phyloP scores from a whole-genome alignment of 2,113 vertebrate genomes.

The Salvator merianae region DNA sequence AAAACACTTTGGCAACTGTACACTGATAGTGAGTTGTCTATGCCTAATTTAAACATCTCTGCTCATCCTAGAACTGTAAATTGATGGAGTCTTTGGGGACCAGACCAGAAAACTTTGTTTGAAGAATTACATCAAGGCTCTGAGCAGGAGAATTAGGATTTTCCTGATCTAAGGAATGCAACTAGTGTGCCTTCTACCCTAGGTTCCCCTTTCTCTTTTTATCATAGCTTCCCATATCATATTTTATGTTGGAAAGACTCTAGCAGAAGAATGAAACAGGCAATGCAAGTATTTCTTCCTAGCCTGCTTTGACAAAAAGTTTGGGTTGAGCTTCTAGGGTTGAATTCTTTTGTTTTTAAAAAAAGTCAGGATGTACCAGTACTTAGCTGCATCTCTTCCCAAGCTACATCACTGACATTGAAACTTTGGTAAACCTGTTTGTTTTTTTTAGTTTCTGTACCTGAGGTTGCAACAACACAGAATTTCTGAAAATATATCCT shows the following conservation, averaged over 20 bases:
- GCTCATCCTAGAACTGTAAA: too few species aligned
- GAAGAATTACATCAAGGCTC: too few species aligned
- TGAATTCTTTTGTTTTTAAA: not conserved
- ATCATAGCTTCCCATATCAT: not conserved
- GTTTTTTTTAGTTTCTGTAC: not conserved
- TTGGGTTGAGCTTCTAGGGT: not conserved
- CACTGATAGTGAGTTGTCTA: too few species aligned
- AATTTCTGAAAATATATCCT: conserved; percentile 11
- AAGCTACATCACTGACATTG: not conserved
- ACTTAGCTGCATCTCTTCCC: not conserved
- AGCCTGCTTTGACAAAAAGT: not conserved
- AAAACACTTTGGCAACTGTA: too few species aligned
- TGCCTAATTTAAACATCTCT: too few species aligned
- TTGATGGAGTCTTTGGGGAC: too few species aligned
- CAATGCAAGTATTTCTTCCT: not conserved
- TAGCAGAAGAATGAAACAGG: not conserved
- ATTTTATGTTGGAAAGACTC: not conserved
- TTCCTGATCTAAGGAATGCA: too few species aligned
- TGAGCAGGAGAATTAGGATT: too few species aligned
- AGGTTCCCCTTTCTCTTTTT: too few species aligned
- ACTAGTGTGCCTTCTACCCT: too few species aligned
- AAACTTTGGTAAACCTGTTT: not conserved
- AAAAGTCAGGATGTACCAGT: not conserved
- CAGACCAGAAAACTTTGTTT: too few species aligned
- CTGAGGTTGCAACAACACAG: not conserved